Evolutionary conservation across 2,888 invertebrate species (phyloP).

Genomic region (Eristalis pertinax): DNA sequence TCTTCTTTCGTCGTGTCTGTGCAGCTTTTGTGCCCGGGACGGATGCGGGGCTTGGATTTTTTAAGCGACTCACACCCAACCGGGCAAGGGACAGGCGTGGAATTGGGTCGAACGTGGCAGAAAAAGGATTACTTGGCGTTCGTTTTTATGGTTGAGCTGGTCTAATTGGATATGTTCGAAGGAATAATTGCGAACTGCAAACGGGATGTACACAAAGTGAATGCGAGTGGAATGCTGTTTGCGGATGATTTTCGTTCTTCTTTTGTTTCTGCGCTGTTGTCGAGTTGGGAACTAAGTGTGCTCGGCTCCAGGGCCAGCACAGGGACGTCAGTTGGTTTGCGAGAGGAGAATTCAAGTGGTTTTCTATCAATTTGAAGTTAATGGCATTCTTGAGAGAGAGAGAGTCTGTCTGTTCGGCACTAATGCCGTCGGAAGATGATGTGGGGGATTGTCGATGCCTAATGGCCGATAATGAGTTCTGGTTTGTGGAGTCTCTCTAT

Average conservation of each 20-base stretch:
- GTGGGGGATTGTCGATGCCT: not conserved
- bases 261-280: not conserved
- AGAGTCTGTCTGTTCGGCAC: not conserved
- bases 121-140: conserved; percentile 60
- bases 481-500: not conserved
- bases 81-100: conserved; percentile 10
- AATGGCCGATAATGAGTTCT: not conserved
- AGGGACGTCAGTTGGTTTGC: not conserved
- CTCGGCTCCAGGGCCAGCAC: not conserved
- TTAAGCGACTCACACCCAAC: conserved; percentile 2
- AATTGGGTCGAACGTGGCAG: not conserved
- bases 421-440: not conserved
- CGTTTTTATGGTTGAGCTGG: conserved; percentile 70
- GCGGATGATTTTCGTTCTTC: conserved; percentile 2
- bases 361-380: not conserved
- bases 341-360: not conserved
- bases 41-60: not conserved
- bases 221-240: conserved; percentile 15
- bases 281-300: not conserved
- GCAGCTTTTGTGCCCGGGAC: not conserved
- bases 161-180: conserved; percentile 71
- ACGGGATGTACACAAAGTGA: conserved; percentile 42
- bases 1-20: not conserved
- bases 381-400: not conserved
- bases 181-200: conserved; percentile 60